Evolutionary conservation across 2,888 invertebrate genomes (phyloP), one percentile per base, ranked within the genome.

Genomic region (Ptycholaimellus sp.): DNA sequence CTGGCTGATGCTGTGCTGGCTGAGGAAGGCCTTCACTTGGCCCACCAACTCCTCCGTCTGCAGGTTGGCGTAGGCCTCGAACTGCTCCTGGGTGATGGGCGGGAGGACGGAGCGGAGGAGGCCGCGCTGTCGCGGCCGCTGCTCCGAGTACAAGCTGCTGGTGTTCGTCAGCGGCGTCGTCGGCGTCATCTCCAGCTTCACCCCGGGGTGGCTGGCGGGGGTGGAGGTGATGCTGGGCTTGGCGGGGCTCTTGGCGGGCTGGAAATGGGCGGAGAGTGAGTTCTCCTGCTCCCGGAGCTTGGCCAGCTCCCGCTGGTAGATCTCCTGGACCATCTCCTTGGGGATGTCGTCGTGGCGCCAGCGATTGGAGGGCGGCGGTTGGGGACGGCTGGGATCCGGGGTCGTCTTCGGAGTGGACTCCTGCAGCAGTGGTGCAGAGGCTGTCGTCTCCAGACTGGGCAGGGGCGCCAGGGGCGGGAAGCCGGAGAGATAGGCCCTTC

Each of bases 21-120:
- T 59, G 22, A 66, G 50, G 25, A 61, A 58, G 36, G 66, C 65
- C 43, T 65, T 64, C 25, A 65, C 44, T 41, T 50, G 46, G 20
- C 42, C 40, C 37, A 96, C 96, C 49, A 96, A 82, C 46, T 93
- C 90, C 64, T 96, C 93, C 1, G 96, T 96, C 61, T 93, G 90
- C 46, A 96, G 70, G 60, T 82, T 82, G 59, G 87, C 81, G 66
- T 47, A 52, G 65, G 82, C 74, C 63, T 96, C 93, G 62, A 93
- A 93, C 59, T 96, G 90, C 54, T 93, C 87, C 59, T 93, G 93
- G 1, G 90, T 90, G 47, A 96, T 87, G 2, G 93, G 90, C 30
- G 90, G 87, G 50, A 93, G 70, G 33, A 93, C 87, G 17, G 7
- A 4, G 16, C 30, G n/a, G 30, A 3, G 22, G 87, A 40, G 40